Conservation (phyloP, 2,797 vertebrate species). For the Sarcophilus harrisii region DNA sequence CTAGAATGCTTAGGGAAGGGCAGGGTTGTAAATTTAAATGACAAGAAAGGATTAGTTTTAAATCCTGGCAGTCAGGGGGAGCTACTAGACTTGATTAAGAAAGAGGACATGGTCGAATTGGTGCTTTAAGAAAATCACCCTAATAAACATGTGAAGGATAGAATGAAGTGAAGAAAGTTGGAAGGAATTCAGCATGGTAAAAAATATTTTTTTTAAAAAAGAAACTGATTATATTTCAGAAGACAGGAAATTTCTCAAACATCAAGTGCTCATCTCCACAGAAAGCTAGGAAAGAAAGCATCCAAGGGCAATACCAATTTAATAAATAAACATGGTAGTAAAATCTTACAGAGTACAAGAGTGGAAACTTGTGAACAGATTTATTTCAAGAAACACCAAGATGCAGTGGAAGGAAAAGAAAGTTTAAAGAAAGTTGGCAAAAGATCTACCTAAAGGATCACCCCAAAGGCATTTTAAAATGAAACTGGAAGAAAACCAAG, state of each 20-base stretch:
- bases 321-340: not conserved
- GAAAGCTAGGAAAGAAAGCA: not conserved
- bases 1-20: not conserved
- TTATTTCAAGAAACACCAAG: not conserved
- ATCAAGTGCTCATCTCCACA: not conserved
- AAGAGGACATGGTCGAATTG: not conserved
- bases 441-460: not conserved
- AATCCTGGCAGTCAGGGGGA: not conserved
- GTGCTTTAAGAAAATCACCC: not conserved
- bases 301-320: not conserved
- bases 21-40: not conserved
- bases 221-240: not conserved
- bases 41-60: not conserved
- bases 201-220: not conserved
- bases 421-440: not conserved
- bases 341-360: not conserved
- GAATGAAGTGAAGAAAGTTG: not conserved
- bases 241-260: not conserved
- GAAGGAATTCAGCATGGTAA: not conserved
- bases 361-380: not conserved
- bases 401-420: not conserved
- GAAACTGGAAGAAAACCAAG: not conserved
- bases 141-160: not conserved
- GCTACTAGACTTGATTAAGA: not conserved
- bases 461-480: not conserved